Base-by-base conservation (phyloP, 1,140 invertebrate species). In the Diachasma alloeum region DNA sequence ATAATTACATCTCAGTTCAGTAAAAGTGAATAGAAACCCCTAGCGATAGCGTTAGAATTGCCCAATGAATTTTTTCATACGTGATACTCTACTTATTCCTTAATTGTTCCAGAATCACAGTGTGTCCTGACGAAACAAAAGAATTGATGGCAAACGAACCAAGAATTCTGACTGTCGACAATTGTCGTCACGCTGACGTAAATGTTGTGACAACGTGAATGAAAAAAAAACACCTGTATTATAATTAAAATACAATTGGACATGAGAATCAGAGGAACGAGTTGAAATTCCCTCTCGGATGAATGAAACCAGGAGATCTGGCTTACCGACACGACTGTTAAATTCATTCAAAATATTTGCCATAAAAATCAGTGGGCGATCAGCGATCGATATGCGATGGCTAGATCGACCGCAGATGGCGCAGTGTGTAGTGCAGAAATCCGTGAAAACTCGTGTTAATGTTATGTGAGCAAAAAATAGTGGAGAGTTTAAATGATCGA, bases 51-150 rank as follows among this genome's bases (percentile, higher is more conserved):
- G 31, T n/a, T n/a, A 31, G 2, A 31, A 31, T 31, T 31, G n/a
- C n/a, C 31, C 31, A 31, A 31, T 31, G 31, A 31, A 31, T 31
- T 3, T 3, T 31, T 31, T 31, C 31, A 31, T 31, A 3, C 31
- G 31, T 6, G 31, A 31, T 6, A 31, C 19, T 46, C 24, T 24
- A 26, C 5, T 78, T 37, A 31, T 63, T 37, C 48, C 46, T 44
- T 75, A 74, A 76, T 67, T 72, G 11, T 85, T 87, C n/a, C 81
- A 90, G 89, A 36, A 85, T 90, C 15, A 90, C 86, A 0, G 83
- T 89, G 13, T 90, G 89, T 69, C 84, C 85, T 0, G 88, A 86
- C 37, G 77, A 83, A 13, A 81, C 84, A 15, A 76, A 71, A 17
- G 63, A 44, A 31, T 19, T 76, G 0, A 44, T 63, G 22, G 68